Percentiles rank a stretch among this genome's conserved stretches.
These are phyloP conservation scores for Philopedon plagiatum DNA, from an alignment of 2,888 invertebrate species.

Conservation along the genomic window DNA sequence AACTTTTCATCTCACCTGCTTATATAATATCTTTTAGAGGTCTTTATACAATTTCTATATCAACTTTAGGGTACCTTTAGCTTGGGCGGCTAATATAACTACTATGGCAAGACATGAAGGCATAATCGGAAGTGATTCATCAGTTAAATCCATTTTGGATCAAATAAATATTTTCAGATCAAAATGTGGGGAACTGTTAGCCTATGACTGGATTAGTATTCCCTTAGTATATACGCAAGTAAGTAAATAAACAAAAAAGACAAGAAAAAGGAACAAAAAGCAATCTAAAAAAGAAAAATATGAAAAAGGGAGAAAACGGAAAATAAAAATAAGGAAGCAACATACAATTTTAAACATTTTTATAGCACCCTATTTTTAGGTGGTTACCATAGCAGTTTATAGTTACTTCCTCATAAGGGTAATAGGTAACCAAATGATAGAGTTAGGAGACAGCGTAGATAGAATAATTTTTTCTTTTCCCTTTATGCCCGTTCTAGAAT, in stretches of 20 bases:
- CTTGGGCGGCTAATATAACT: constrained; percentile 91
- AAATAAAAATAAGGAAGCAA: no score
- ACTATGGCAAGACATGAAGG: constrained; percentile 89
- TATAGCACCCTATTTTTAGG: no score
- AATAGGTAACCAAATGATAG: constrained; percentile 89
- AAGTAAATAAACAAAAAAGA: no score
- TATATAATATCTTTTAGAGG: no score
- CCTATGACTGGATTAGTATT: constrained; percentile 84
- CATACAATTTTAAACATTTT: no score
- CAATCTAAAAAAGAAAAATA: no score
- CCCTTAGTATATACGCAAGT: constrained; percentile 87
- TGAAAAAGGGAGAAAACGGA: no score
- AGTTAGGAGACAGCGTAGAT: constrained; percentile 65
- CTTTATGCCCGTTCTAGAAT: constrained; percentile 88
- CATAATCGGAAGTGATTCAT: constrained; percentile 88
- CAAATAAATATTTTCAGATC: constrained; percentile 86
- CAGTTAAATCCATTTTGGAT: constrained; percentile 88
- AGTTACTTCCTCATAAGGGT: constrained; percentile 90
- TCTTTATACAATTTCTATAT: no score
- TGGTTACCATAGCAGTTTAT: constrained; percentile 93
- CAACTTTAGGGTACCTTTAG: constrained; percentile 82
- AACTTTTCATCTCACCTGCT: no score
- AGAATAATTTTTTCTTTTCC: constrained; percentile 85
- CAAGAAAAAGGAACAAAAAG: no score
- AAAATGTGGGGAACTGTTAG: constrained; percentile 80